Base-by-base conservation (phyloP, 2,113 vertebrate genomes). In the Anolis sagrei region DNA sequence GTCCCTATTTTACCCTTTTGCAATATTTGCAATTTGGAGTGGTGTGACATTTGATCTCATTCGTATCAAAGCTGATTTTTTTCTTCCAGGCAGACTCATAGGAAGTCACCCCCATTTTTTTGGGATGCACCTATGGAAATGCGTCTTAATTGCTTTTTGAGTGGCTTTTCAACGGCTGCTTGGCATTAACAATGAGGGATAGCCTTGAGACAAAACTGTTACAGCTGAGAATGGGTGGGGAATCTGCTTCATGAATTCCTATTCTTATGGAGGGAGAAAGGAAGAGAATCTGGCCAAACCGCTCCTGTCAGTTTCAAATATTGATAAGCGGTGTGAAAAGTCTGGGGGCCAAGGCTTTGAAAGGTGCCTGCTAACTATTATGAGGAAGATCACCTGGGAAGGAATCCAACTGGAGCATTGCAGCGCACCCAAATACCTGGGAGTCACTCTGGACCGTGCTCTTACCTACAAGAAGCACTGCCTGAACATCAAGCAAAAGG, bases 121-220 rank as follows among this genome's bases (percentile, higher is more conserved):
- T 25, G 23, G 23, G 8, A 76, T 25, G 27, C 10, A 11, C 5
- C 23, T 36, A 1, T 84, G 4, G 61, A 84, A 68, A 76, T 68
- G 44, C 44, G 5, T 19, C 62, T 69, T 77, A 77, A 84, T 68
- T 77, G 83, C 83, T 77, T 69, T n/a, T 2, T 27, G 74, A 68
- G 61, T 68, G 62, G 61, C 16, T 68, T 83, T 77, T 29, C 49
- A 84, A 54, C 10, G 3, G n/a, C 62, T 19, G 39, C 44, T 29
- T 54, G 48, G 75, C 21, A 36, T 54, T 36, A 66, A 48, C 83
- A 68, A 68, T 77, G 44, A 18, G 54, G 23, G 49, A 48, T 27
- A 54, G 74, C 70, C 74, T 84, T 68, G 82, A 68, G 82, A 76
- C 61, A 77, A 77, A 84, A 69, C 39, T 5, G 19, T 5, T 29